Percentiles rank a stretch among this genome's conserved stretches.
These are phyloP conservation scores for Pseudopleuronectes americanus DNA, from an alignment of 2,797 vertebrate genomes.

Conservation along the genomic window DNA sequence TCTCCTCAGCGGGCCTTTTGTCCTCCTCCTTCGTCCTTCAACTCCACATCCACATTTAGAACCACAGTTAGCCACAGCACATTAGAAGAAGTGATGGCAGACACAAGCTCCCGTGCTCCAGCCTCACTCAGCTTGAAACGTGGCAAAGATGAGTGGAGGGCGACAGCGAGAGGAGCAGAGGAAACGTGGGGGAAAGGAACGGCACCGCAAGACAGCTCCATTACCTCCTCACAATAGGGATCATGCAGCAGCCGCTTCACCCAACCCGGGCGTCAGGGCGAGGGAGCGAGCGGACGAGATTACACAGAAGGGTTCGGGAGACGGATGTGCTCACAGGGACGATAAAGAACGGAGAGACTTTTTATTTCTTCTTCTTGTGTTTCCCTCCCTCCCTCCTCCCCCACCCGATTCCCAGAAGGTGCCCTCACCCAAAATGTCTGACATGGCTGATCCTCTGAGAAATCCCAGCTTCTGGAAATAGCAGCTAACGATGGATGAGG, in stretches of 20 bases:
- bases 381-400: too few relatives aligned
- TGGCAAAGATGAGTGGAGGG: slow-evolving; percentile 39
- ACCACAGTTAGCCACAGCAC: neutral
- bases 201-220: slow-evolving; percentile 63
- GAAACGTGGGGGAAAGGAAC: slow-evolving; percentile 21
- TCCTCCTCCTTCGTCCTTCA: slow-evolving; percentile 10
- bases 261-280: slow-evolving; percentile 49
- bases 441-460: slow-evolving; percentile 63
- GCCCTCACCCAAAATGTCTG: slow-evolving; percentile 52
- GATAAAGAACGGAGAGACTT: slow-evolving; percentile 47
- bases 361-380: too few relatives aligned
- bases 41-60: slow-evolving; percentile 9
- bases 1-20: slow-evolving; percentile 1
- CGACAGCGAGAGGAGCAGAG: slow-evolving; percentile 16
- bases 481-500: slow-evolving; percentile 56
- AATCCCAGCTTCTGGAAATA: slow-evolving; percentile 61
- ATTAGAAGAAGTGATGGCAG: slow-evolving; percentile 20
- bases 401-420: slow-evolving; percentile 39
- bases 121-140: slow-evolving; percentile 19
- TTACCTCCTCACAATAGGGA: slow-evolving; percentile 70
- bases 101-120: slow-evolving; percentile 6
- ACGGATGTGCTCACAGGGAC: slow-evolving; percentile 59
- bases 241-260: slow-evolving; percentile 62
- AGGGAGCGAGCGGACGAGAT: slow-evolving; percentile 55
- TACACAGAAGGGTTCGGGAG: slow-evolving; percentile 50